phyloP scores from a whole-genome alignment of 2,888 invertebrate species.

The Spisula subtruncata region DNA sequence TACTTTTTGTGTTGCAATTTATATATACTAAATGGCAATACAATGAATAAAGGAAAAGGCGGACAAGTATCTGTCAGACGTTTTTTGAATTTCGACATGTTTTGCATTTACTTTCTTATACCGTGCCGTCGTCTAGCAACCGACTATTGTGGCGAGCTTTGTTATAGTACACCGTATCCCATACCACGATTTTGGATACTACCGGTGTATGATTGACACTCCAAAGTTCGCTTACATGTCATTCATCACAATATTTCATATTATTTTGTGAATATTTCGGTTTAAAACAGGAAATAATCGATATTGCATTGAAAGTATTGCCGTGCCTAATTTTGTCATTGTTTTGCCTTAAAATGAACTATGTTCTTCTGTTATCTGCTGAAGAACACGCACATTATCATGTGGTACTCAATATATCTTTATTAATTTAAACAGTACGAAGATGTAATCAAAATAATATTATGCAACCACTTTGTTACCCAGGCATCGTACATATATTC shows the following conservation, averaged over 20 bases:
- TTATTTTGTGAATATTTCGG: not conserved
- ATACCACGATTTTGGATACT: not conserved
- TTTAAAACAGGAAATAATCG: not conserved
- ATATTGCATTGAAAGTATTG: conserved; percentile 1
- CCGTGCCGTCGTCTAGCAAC: conserved; percentile 7
- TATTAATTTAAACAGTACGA: not conserved
- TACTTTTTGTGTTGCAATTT: not conserved
- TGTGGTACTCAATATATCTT: not conserved
- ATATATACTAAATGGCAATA: not conserved
- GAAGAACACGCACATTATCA: not conserved
- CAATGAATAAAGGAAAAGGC: not conserved
- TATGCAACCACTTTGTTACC: not conserved
- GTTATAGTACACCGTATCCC: not conserved
- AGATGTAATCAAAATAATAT: not conserved
- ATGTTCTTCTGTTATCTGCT: not conserved
- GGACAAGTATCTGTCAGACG: not conserved
- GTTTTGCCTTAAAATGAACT: not conserved
- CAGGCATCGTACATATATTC: not conserved
- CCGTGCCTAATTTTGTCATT: not conserved
- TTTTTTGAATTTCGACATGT: not conserved
- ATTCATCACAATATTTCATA: not conserved
- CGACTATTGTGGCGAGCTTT: not conserved
- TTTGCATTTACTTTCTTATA: not conserved
- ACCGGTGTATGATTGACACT: not conserved
- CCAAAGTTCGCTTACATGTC: conserved; percentile 3